A percentile compares a stretch with the other conserved stretches of the same genome.
phyloP scores from a whole-genome alignment of 2,888 invertebrate species.

The Callinectes sapidus region DNA sequence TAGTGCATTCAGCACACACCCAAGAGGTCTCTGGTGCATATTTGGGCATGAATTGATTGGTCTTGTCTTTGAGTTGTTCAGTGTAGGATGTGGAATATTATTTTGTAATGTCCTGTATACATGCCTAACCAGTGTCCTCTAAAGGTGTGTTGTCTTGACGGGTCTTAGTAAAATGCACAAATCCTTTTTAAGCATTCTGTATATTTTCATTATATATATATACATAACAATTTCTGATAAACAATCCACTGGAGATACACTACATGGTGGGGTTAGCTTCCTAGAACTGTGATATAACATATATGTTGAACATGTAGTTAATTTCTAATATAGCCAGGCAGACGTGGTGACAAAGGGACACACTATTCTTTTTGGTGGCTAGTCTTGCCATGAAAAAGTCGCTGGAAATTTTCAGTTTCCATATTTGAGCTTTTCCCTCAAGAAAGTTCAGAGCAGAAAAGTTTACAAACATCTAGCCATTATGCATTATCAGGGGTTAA shows the following conservation, averaged over 20 bases:
- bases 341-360: constrained; percentile 52
- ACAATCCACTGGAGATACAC: constrained; percentile 65
- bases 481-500: constrained; percentile 54
- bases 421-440: constrained; percentile 43
- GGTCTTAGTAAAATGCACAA: constrained; percentile 28
- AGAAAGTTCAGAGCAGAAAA: constrained; percentile 43
- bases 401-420: constrained; percentile 43
- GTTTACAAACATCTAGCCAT: constrained; percentile 62
- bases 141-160: neutral
- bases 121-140: no score
- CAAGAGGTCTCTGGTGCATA: no score
- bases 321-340: constrained; percentile 57
- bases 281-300: constrained; percentile 63
- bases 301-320: constrained; percentile 57
- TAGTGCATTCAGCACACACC: no score
- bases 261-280: constrained; percentile 61
- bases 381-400: constrained; percentile 53
- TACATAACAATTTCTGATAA: constrained; percentile 67
- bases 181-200: constrained; percentile 56
- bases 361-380: constrained; percentile 38
- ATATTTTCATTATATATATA: constrained; percentile 63
- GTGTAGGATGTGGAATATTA: no score
- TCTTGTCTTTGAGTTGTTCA: no score
- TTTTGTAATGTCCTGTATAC: no score
- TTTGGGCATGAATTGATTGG: no score